A percentile compares a stretch with the other conserved stretches of the same genome.
Conservation (phyloP, 2,797 vertebrate species). For the Phalanger gymnotis region DNA sequence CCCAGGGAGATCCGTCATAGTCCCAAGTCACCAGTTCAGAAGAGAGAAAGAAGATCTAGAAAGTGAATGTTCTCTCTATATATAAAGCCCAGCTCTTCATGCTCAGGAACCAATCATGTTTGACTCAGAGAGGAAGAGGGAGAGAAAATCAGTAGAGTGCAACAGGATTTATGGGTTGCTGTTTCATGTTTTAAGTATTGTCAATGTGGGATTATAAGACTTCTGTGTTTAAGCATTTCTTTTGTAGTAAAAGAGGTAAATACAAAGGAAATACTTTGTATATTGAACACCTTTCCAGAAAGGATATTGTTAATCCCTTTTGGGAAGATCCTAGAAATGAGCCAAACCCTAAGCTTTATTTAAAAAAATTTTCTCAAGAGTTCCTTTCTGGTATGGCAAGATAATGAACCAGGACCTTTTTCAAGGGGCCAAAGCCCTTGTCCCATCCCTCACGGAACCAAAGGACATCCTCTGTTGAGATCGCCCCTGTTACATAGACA, state of each 20-base stretch:
- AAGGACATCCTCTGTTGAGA: not conserved
- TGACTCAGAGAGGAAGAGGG: not conserved
- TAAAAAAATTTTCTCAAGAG: not conserved
- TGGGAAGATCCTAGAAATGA: not conserved
- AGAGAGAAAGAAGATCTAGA: not conserved
- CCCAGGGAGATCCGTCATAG: not conserved
- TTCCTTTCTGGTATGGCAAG: not conserved
- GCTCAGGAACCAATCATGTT: not conserved
- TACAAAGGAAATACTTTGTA: slow-evolving; percentile 44
- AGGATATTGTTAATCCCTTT: not conserved
- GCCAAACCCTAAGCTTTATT: not conserved
- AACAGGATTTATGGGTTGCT: not conserved
- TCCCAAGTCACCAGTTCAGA: not conserved
- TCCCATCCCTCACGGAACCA: not conserved
- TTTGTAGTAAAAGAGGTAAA: not conserved
- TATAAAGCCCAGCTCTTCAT: not conserved
- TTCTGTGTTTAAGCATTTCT: not conserved
- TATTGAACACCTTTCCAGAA: not conserved
- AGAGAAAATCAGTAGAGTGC: not conserved
- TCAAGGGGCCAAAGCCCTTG: not conserved
- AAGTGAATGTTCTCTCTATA: not conserved
- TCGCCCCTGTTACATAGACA: not conserved
- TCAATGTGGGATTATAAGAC: not conserved
- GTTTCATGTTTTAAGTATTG: not conserved
- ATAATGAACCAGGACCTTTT: not conserved